Conservation (phyloP, 1,140 invertebrate species). For the Cotesia typhae region DNA sequence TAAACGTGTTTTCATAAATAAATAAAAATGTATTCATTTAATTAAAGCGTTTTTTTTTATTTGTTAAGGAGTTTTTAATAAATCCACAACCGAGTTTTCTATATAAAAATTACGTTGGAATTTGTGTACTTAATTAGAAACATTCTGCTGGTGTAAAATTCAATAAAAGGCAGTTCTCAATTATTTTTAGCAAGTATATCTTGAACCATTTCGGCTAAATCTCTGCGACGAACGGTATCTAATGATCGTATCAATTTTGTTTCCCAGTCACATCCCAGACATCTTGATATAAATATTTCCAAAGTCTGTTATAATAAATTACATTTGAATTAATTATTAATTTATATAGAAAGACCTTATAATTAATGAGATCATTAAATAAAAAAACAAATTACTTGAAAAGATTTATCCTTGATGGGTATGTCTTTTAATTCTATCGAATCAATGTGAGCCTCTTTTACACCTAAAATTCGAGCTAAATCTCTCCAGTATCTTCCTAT, state of each 20-base stretch:
- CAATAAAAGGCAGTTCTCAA: not conserved
- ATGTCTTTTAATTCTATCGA: constrained; percentile 58
- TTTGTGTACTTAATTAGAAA: no score
- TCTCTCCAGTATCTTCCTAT: constrained; percentile 68
- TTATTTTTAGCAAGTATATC: constrained; percentile 34
- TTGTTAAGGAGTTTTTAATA: no score
- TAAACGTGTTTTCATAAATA: no score
- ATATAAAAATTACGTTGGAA: no score
- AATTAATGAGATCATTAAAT: not conserved
- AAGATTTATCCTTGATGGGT: constrained; percentile 41
- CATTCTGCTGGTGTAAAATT: not conserved
- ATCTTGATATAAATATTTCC: constrained; percentile 45
- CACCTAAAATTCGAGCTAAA: constrained; percentile 64
- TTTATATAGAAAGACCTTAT: not conserved
- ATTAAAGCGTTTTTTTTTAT: no score
- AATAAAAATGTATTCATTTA: no score
- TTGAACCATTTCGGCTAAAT: constrained; percentile 52
- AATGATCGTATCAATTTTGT: constrained; percentile 50
- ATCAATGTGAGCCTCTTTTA: constrained; percentile 66
- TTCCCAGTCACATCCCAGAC: constrained; percentile 47
- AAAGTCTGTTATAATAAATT: constrained; percentile 49
- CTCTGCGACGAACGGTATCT: constrained; percentile 50
- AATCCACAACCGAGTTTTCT: no score
- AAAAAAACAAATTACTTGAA: constrained; percentile 1
- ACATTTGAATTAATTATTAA: constrained; percentile 17